Base-by-base conservation (phyloP, 2,888 invertebrate genomes). In the Liopterus haemorrhoidalis region DNA sequence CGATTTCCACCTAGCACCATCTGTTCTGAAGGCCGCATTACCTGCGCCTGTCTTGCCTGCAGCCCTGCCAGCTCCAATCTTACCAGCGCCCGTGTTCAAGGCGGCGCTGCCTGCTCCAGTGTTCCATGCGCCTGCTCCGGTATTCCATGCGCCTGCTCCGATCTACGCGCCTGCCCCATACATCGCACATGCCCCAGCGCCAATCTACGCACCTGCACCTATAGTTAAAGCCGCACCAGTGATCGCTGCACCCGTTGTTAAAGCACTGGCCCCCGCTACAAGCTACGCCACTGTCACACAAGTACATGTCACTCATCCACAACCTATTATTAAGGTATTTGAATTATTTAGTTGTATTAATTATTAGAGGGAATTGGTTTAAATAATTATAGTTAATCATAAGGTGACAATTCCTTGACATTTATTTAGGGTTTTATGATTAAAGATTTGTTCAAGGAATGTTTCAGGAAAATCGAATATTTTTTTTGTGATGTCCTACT, bases 271-370 rank as follows among this genome's bases (percentile, higher is more conserved):
- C 8, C 63, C 73, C 2, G 75, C 78, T 43, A 76, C 75, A 20
- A 79, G 79, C 64, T 79, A 78, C 59, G 70, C 78, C 0, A 75
- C 68, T 61, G 56, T 79, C 67, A 75, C 78, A 62, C 56, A 59
- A 38, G 58, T 58, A 38, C 55, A 62, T 22, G 56, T 65, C 15
- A 54, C 57, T 8, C 68, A 63, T 52, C 63, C 59, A n/a, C 60
- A 60, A 30, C 64, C 66, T 9, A 57, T 67, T 14, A 57, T 65
- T 9, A 69, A 71, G 69, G 43, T 63, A 30, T 30, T 30, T 30
- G 11, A 30, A 5, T 15, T 8, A 8, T 22, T n/a, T n/a, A n/a
- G n/a, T n/a, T n/a, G n/a, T n/a, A n/a, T n/a, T n/a, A n/a, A n/a
- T n/a, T n/a, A n/a, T n/a, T n/a, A n/a, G n/a, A n/a, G n/a, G n/a